Evolutionary conservation across 2,113 vertebrate genomes (phyloP).

Genomic region (Leucosticte australis): DNA sequence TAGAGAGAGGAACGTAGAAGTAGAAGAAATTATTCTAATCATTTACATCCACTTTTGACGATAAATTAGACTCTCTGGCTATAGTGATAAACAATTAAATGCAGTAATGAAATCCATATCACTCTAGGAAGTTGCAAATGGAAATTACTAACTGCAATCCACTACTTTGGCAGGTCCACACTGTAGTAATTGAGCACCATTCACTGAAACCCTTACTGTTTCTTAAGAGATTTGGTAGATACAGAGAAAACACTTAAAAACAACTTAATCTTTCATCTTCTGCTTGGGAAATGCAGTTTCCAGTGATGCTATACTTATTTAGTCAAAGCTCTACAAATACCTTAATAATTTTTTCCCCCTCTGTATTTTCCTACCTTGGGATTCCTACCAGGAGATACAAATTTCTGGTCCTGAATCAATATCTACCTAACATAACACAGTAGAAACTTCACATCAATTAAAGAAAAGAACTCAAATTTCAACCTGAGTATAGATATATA

Average conservation of each 20-base stretch:
- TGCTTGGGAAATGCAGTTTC: background rate
- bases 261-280: background rate
- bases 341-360: background rate
- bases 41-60: background rate
- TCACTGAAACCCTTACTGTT: background rate
- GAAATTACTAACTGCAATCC: background rate
- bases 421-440: background rate
- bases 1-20: background rate
- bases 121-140: background rate
- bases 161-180: background rate
- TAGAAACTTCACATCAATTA: background rate
- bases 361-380: background rate
- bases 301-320: background rate
- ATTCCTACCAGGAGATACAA: background rate
- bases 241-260: background rate
- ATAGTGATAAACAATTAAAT: background rate
- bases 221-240: background rate
- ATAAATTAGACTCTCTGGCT: background rate
- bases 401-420: background rate
- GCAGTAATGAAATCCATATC: background rate
- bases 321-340: background rate
- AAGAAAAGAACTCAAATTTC: background rate
- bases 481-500: background rate
- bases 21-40: background rate
- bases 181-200: background rate